Conservation (phyloP, 2,797 vertebrate genomes). For the Apogon hyalosoma region DNA sequence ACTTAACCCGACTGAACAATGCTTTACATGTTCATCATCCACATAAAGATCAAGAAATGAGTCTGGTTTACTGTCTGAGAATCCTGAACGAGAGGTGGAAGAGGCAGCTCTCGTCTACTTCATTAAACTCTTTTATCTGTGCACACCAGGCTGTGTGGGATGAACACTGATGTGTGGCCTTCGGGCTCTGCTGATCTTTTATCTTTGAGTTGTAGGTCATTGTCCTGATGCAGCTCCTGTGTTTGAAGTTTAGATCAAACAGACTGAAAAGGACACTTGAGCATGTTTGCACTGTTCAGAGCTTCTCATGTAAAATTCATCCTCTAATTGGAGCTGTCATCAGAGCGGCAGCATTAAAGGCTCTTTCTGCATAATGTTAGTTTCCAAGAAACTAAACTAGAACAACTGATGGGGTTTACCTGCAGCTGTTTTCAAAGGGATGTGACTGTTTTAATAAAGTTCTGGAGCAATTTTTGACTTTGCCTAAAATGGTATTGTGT, state of each 20-base stretch:
- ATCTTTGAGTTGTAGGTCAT: background rate
- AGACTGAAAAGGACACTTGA: conserved; percentile 6
- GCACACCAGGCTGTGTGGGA: accelerated
- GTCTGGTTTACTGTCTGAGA: background rate
- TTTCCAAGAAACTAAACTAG: too few relatives aligned
- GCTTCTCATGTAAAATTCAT: conserved; percentile 26
- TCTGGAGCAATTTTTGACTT: too few relatives aligned
- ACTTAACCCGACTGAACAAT: background rate
- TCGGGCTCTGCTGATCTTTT: background rate
- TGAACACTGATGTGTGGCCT: background rate
- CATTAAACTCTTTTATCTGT: conserved; percentile 46
- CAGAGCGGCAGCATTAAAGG: background rate
- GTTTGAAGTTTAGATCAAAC: conserved; percentile 61
- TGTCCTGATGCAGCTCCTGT: background rate
- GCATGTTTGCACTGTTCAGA: background rate
- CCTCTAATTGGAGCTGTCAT: background rate
- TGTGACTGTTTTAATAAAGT: too few relatives aligned
- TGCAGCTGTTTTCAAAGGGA: too few relatives aligned
- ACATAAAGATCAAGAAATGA: background rate
- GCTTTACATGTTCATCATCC: background rate
- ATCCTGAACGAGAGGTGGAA: conserved; percentile 8
- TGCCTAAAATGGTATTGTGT: too few relatives aligned
- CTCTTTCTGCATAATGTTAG: too few relatives aligned
- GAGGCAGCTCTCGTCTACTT: conserved; percentile 18
- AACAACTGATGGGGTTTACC: too few relatives aligned